Percentiles rank a stretch among this genome's conserved stretches.
Evolutionary conservation across 2,113 vertebrate species (phyloP).

Genomic region (Rhinogobius similis): DNA sequence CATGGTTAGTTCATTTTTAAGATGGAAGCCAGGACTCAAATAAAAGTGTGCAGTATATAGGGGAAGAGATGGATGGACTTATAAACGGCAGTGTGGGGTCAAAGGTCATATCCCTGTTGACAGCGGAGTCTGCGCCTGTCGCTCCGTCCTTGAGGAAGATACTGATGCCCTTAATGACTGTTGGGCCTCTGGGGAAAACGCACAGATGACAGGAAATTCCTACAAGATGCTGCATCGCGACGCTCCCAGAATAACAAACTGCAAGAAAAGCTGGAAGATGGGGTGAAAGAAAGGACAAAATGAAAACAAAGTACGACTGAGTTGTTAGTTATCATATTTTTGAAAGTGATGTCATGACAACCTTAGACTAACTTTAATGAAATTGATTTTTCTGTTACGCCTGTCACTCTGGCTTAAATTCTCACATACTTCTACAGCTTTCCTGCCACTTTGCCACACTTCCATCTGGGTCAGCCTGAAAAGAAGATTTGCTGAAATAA

Average conservation of each 20-base stretch:
- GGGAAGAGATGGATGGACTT: constrained; percentile 41
- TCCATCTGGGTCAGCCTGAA: background rate
- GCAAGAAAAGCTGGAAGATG: background rate
- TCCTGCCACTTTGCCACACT: background rate
- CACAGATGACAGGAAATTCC: constrained; percentile 27
- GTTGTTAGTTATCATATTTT: background rate
- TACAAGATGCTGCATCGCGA: constrained; percentile 3
- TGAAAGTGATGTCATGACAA: constrained; percentile 10
- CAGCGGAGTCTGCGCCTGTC: constrained; percentile 52
- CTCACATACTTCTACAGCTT: constrained; percentile 5
- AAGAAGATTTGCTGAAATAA: background rate
- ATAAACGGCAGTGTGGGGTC: constrained; percentile 36
- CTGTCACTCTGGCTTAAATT: constrained; percentile 17
- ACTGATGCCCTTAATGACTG: constrained; percentile 54
- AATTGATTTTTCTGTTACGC: constrained; percentile 8
- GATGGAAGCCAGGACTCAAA: constrained; percentile 8
- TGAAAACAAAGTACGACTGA: background rate
- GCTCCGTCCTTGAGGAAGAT: constrained; percentile 56
- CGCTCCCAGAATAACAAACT: constrained; percentile 8
- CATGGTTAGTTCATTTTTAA: constrained; percentile 14
- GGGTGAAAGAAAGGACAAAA: constrained; percentile 3
- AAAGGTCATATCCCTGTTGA: constrained; percentile 59
- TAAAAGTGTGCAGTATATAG: background rate
- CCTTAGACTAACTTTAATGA: constrained; percentile 11
- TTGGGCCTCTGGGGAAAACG: constrained; percentile 24